These are phyloP conservation scores for Malacosoma neustria DNA, from an alignment of 2,888 invertebrate species.

Conservation along the genomic window DNA sequence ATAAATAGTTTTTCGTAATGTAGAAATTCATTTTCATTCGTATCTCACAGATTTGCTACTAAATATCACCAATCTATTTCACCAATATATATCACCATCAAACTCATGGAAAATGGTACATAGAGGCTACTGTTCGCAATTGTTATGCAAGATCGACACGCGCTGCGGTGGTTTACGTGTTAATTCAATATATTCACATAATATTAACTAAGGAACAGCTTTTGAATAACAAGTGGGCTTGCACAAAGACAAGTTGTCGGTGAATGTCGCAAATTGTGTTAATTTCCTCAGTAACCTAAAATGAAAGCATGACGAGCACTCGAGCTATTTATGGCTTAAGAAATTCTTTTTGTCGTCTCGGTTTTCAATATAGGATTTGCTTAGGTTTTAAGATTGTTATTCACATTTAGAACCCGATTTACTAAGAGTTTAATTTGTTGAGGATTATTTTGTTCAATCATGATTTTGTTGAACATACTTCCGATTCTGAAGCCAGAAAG, in stretches of 20 bases:
- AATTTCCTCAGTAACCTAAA: slow-evolving; percentile 6
- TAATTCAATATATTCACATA: slow-evolving; percentile 38
- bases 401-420: too few relatives aligned
- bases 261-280: slow-evolving; percentile 1
- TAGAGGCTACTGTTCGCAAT: slow-evolving; percentile 32
- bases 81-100: too few relatives aligned
- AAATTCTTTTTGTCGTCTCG: not conserved
- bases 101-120: slow-evolving; percentile 30
- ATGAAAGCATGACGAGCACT: not conserved
- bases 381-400: too few relatives aligned
- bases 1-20: too few relatives aligned
- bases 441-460: too few relatives aligned
- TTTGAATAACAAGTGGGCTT: slow-evolving; percentile 23
- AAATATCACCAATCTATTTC: too few relatives aligned
- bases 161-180: slow-evolving; percentile 33
- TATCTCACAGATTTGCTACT: too few relatives aligned
- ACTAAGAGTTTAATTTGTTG: too few relatives aligned
- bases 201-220: slow-evolving; percentile 28
- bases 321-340: not conserved
- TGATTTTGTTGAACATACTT: too few relatives aligned
- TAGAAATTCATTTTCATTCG: too few relatives aligned
- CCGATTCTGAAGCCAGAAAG: too few relatives aligned
- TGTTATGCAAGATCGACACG: slow-evolving; percentile 50
- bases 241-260: slow-evolving; percentile 18
- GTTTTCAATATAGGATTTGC: too few relatives aligned